phyloP scores from a whole-genome alignment of 1,140 invertebrate species.

The Zeugodacus cucurbitae region DNA sequence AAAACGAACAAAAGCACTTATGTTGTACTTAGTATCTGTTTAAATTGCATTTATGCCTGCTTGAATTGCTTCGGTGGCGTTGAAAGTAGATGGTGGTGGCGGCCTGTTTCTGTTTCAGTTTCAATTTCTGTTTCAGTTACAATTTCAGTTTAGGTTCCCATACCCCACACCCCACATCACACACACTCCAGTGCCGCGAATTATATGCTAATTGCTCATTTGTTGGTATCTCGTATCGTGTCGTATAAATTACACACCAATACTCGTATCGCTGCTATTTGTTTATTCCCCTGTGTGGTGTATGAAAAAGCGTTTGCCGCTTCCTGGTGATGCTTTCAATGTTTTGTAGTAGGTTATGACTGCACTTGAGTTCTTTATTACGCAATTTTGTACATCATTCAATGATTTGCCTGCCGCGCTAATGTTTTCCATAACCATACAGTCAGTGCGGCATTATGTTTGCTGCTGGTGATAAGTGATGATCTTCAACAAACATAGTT shows the following conservation, averaged over 20 bases:
- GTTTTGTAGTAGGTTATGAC: conserved; percentile 4
- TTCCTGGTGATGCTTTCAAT: background rate
- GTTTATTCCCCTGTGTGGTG: background rate
- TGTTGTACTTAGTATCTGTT: background rate
- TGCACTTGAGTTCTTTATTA: conserved; percentile 22
- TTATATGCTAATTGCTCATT: conserved; percentile 37
- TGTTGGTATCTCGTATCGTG: background rate
- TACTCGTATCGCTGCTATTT: too few relatives aligned
- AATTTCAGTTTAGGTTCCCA: background rate
- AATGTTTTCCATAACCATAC: conserved; percentile 1
- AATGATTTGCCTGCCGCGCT: background rate
- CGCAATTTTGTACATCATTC: conserved; percentile 7
- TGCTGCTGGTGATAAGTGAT: conserved; percentile 16
- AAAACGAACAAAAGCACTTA: conserved; percentile 32
- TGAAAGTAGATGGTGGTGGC: background rate
- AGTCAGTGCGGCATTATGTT: background rate
- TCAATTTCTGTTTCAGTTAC: background rate
- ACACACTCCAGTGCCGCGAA: background rate
- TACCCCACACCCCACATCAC: background rate
- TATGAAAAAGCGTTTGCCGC: background rate
- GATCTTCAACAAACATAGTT: background rate
- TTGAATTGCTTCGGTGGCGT: background rate
- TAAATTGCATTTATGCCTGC: background rate
- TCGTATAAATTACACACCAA: background rate
- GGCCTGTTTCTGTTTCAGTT: background rate